A percentile compares a stretch with the other conserved stretches of the same genome.
Evolutionary conservation across 2,888 invertebrate genomes (phyloP).

Genomic region (Callyntrura sp.): DNA sequence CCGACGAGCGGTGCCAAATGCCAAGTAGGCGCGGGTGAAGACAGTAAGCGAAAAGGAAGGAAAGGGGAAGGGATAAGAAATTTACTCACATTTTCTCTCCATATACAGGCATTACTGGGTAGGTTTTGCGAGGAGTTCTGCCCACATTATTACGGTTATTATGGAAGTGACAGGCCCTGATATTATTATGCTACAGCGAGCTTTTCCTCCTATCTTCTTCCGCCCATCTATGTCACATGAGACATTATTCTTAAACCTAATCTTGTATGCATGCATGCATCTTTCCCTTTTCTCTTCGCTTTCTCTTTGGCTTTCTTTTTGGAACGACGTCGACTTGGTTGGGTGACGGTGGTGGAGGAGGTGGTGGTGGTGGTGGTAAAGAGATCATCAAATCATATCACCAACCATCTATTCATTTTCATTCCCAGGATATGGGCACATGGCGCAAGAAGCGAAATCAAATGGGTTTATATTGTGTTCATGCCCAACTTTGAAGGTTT

Average conservation of each 20-base stretch:
- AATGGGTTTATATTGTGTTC: too few species aligned
- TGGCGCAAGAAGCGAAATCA: too few species aligned
- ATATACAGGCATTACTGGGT: background rate
- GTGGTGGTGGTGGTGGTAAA: too few species aligned
- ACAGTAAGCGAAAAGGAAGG: conserved; percentile 10
- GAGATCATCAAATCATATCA: too few species aligned
- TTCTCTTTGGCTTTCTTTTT: too few species aligned
- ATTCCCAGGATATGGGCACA: background rate
- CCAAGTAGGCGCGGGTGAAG: too few species aligned
- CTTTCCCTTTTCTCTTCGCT: background rate
- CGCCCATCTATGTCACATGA: conserved; percentile 49
- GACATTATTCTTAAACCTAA: conserved; percentile 55
- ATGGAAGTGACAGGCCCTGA: background rate
- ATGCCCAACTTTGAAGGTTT: too few species aligned
- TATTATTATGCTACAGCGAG: conserved; percentile 2
- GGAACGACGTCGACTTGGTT: too few species aligned
- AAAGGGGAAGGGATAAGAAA: background rate
- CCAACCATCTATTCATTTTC: background rate
- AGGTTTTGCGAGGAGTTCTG: too few species aligned
- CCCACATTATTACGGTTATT: background rate
- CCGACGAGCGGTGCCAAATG: too few species aligned
- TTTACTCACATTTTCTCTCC: background rate
- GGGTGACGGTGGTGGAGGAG: too few species aligned
- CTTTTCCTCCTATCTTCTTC: conserved; percentile 8
- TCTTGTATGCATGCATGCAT: conserved; percentile 35